Evolutionary conservation across 2,113 vertebrate genomes (phyloP).

Genomic region (Bos taurus): ARS-UCD2.0 NC_037353.1:196001-196500

Average conservation of each 20-base stretch:
- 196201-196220: not conserved
- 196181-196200: not conserved
- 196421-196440: not conserved
- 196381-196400: not conserved
- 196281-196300: not conserved
- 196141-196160: not conserved
- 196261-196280: not conserved
- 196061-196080: not conserved
- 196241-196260: not conserved
- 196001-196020: not conserved
- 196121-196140: not conserved
- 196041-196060: not conserved
- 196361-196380: not conserved
- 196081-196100: not conserved
- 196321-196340: not conserved
- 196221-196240: not conserved
- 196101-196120: too few relatives aligned
- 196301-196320: not conserved
- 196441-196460: not conserved
- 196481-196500: not conserved
- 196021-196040: not conserved
- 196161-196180: not conserved
- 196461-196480: not conserved
- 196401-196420: not conserved
- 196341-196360: not conserved